Evolutionary conservation across 2,113 vertebrate species (phyloP).

Genomic region (Illadopsis cleaveri): DNA sequence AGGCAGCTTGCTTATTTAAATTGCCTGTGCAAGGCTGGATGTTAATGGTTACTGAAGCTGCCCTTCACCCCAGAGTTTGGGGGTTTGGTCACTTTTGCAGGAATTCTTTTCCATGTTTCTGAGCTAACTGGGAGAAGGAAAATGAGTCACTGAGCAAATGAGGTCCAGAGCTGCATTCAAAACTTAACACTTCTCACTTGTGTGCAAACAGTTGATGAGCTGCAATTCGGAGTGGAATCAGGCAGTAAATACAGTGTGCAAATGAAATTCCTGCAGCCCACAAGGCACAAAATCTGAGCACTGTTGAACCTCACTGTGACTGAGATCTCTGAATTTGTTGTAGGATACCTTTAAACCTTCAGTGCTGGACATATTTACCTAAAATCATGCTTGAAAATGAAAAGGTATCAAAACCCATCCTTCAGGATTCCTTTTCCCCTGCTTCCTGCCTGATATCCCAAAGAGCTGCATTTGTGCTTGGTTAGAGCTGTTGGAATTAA

Average conservation of each 20-base stretch:
- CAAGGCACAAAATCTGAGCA: neutral
- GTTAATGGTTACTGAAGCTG: neutral
- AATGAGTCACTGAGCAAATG: neutral
- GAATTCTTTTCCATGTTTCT: neutral
- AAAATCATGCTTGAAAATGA: neutral
- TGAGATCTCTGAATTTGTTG: neutral
- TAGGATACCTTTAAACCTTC: neutral
- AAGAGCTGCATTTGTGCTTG: neutral
- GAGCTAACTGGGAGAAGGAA: neutral
- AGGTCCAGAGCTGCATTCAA: neutral
- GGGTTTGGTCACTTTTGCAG: neutral
- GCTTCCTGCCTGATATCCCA: neutral
- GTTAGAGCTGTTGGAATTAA: neutral
- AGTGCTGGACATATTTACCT: neutral
- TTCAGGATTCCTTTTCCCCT: neutral
- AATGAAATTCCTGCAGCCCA: neutral
- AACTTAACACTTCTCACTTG: neutral
- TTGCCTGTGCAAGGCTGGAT: neutral
- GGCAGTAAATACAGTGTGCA: neutral
- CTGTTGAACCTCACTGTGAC: neutral
- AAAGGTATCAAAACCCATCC: neutral
- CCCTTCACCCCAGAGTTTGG: neutral
- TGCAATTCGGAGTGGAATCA: neutral
- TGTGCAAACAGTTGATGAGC: neutral
- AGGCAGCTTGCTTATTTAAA: constrained; percentile 17